Percentiles rank a stretch among this genome's conserved stretches.
Evolutionary conservation across 1,140 invertebrate genomes (phyloP).

Genomic region (Zaprionus kolodkinae): DNA sequence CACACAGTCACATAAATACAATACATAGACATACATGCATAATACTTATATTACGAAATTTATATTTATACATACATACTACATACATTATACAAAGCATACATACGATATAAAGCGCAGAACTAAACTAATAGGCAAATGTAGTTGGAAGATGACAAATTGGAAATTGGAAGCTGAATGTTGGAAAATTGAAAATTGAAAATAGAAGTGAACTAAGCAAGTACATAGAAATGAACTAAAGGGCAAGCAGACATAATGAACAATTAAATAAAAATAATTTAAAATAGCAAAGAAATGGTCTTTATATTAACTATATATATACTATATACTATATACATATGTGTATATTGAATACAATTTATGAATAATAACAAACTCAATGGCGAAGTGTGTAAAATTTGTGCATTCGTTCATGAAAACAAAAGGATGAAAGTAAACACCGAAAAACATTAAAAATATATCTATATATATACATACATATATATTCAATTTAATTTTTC

Average conservation of each 20-base stretch:
- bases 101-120: conserved; percentile 54
- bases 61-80: conserved; percentile 62
- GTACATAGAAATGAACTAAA: conserved; percentile 23
- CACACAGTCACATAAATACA: conserved; percentile 45
- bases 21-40: conserved; percentile 33
- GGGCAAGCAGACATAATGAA: conserved; percentile 33
- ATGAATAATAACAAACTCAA: conserved; percentile 74
- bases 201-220: conserved; percentile 8
- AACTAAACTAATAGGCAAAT: conserved; percentile 71
- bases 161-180: conserved; percentile 21
- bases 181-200: conserved; percentile 17
- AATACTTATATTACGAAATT: conserved; percentile 59
- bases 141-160: conserved; percentile 54
- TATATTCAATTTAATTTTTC: conserved; percentile 63
- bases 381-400: conserved; percentile 80
- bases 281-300: conserved; percentile 67
- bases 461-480: conserved; percentile 51
- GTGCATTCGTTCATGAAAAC: conserved; percentile 82
- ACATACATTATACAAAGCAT: conserved; percentile 39
- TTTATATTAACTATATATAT: conserved; percentile 75
- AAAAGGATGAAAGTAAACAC: conserved; percentile 83
- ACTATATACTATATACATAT: conserved; percentile 74
- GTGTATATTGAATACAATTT: conserved; percentile 75
- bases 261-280: conserved; percentile 58
- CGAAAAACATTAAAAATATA: conserved; percentile 79